Percentiles rank a stretch among this genome's conserved stretches.
Conservation (phyloP, 2,888 invertebrate genomes). For the Hypomecis atomaria region DNA sequence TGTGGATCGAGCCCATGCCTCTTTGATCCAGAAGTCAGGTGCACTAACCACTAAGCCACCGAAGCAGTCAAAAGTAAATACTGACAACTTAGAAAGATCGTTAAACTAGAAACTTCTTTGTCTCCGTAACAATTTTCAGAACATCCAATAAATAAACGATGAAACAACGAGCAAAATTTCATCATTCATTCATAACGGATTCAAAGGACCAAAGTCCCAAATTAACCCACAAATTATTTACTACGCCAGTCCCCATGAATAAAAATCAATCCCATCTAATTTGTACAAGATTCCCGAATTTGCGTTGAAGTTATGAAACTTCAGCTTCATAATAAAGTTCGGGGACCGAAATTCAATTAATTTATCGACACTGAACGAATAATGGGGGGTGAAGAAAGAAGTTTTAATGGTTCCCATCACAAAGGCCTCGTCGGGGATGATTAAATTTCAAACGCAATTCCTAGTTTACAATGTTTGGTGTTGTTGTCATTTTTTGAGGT, state of each 20-base stretch:
- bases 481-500: constrained; percentile 25
- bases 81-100: no score
- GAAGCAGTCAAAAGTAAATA: no score
- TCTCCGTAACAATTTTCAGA: no score
- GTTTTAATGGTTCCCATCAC: constrained; percentile 55
- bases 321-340: constrained; percentile 60
- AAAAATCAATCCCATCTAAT: constrained; percentile 50
- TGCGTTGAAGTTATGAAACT: constrained; percentile 48
- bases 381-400: constrained; percentile 60
- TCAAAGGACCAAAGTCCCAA: constrained; percentile 5
- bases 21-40: no score
- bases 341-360: constrained; percentile 65
- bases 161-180: not conserved
- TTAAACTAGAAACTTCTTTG: no score
- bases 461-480: constrained; percentile 31
- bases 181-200: constrained; percentile 1
- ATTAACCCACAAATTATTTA: constrained; percentile 19
- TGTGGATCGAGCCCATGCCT: no score
- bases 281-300: constrained; percentile 51
- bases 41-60: no score
- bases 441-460: constrained; percentile 42
- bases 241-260: constrained; percentile 25
- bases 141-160: not conserved
- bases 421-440: constrained; percentile 41
- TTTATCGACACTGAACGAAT: constrained; percentile 64